A percentile compares a stretch with the other conserved stretches of the same genome.
These are phyloP conservation scores for Brachionus asplanchnoidis DNA, from an alignment of 1,140 invertebrate species.

Conservation along the genomic window DNA sequence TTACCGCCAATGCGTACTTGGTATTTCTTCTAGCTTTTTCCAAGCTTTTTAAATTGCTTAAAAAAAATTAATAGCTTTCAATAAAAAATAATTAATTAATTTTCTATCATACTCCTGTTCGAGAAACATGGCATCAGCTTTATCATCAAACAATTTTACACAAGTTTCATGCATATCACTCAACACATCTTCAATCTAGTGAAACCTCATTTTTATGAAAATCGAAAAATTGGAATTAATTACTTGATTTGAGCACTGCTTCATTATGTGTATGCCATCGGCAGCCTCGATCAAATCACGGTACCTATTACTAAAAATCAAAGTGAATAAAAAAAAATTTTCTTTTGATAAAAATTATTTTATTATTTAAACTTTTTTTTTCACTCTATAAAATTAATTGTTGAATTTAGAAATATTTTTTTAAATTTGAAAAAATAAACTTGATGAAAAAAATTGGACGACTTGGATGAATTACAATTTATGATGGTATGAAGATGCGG, in stretches of 20 bases:
- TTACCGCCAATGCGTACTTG: conserved; percentile 6
- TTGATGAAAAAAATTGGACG: too few relatives aligned
- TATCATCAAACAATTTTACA: conserved; percentile 23
- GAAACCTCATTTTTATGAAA: too few relatives aligned
- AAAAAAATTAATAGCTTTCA: neutral
- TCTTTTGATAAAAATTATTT: too few relatives aligned
- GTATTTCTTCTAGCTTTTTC: conserved; percentile 19
- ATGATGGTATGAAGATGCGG: too few relatives aligned
- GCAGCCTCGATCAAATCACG: conserved; percentile 35
- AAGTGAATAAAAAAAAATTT: neutral
- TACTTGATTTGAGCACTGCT: conserved; percentile 29
- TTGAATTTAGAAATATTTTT: too few relatives aligned
- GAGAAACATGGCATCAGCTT: neutral
- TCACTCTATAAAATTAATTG: too few relatives aligned
- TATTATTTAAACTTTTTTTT: too few relatives aligned
- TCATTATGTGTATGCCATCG: conserved; percentile 40
- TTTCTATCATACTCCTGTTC: neutral
- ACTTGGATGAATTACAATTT: too few relatives aligned
- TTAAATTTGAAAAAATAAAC: too few relatives aligned
- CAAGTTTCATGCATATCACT: conserved; percentile 4
- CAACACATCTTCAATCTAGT: conserved; percentile 25
- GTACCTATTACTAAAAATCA: conserved; percentile 9
- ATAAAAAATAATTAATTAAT: neutral
- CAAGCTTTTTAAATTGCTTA: neutral
- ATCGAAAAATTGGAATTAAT: neutral